Base-by-base conservation (phyloP, 2,888 invertebrate species). In the Slavum lentiscoides region DNA sequence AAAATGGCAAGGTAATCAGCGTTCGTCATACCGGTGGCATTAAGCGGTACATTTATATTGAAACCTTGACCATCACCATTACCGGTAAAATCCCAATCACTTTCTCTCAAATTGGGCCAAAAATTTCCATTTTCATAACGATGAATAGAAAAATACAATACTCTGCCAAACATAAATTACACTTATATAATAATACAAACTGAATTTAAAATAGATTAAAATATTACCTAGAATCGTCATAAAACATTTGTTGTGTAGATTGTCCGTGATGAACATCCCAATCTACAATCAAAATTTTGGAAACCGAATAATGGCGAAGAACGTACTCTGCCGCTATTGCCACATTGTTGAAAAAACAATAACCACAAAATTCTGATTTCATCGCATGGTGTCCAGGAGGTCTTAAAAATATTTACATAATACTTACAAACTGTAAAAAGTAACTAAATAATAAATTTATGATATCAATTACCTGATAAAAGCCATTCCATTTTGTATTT, bases 241-340 rank as follows among this genome's bases (percentile, higher is more conserved):
- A 96, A 86, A 97, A 97, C 90, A 93, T 91, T 85, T 93, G 91
- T 85, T 97, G 94, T 15, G 94, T 95, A 0, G 93, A 97, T 87
- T 98, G 96, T 0, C 98, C 98, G 87, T 98, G 97, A 86, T 98
- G 97, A 13, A 98, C 94, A 86, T 98, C 97, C 92, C 95, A 96
- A 86, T 98, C 98, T 0, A 98, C 92, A 82, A 98, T 95, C 82
- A 98, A 87, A 84, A 98, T 91, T 85, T 91, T 89, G 61, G 88
- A 87, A 3, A 89, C 86, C 74, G 89, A 88, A 39, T 88, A 87
- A 19, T 90, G 88, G 72, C 91, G 88, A 17, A 97, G 87, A 49
- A 94, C 94, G 86, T 92, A 90, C 84, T 90, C 90, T 1, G 95
- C 94, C 1, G 94, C 95, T 75, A 97, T 88, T 0, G 95, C 96